Percentiles rank a stretch among this genome's conserved stretches.
phyloP scores from a whole-genome alignment of 2,797 vertebrate species.

The Microtus agrestis region DNA sequence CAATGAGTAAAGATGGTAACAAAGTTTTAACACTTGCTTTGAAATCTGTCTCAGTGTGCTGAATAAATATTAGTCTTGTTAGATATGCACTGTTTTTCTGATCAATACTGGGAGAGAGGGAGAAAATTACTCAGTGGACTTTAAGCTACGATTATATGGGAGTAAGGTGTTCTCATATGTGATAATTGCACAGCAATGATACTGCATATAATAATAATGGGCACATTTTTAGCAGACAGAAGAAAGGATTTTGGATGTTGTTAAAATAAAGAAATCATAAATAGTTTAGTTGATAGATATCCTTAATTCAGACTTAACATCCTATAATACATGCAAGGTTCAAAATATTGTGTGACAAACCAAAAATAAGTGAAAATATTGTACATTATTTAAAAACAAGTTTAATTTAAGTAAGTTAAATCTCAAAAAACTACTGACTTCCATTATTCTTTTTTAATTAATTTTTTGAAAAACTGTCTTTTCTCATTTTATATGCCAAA shows the following conservation, averaged over 20 bases:
- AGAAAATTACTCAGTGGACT: background rate
- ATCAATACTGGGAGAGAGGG: background rate
- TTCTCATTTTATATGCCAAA: no score
- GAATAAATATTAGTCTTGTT: background rate
- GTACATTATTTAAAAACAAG: background rate
- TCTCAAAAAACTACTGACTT: background rate
- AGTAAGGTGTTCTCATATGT: background rate
- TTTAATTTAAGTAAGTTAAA: background rate
- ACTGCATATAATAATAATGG: background rate
- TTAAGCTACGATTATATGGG: background rate
- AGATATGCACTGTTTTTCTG: background rate
- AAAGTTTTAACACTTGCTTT: background rate
- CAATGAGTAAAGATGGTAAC: background rate
- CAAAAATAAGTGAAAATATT: background rate
- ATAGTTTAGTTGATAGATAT: background rate
- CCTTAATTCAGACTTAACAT: background rate
- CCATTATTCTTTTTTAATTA: background rate
- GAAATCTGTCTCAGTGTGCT: background rate
- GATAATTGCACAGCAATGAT: background rate
- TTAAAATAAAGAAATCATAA: background rate
- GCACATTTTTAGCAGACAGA: background rate
- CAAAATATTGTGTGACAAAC: background rate
- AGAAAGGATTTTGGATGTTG: background rate
- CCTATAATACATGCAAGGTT: background rate
- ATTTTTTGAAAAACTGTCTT: no score